These are phyloP conservation scores for Cataglyphis livida DNA, from an alignment of 2,888 invertebrate genomes.

Conservation along the genomic window DNA sequence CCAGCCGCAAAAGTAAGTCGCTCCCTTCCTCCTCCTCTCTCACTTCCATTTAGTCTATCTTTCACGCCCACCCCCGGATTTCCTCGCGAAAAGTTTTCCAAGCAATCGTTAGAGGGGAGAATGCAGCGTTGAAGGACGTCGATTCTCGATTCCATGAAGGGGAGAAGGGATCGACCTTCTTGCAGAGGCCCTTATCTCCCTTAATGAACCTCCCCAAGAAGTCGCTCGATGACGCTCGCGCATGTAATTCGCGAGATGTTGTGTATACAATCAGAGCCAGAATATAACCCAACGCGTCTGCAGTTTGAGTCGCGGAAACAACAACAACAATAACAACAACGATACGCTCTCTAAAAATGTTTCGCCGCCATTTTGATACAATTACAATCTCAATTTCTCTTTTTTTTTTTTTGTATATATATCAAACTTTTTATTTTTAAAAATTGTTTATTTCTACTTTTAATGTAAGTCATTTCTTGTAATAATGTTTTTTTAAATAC, in stretches of 20 bases:
- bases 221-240: slow-evolving; percentile 58
- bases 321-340: slow-evolving; percentile 9
- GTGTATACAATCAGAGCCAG: slow-evolving; percentile 53
- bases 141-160: slow-evolving; percentile 27
- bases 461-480: background rate
- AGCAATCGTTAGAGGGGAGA: slow-evolving; percentile 23
- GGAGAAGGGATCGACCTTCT: slow-evolving; percentile 60
- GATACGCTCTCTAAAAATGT: slow-evolving; percentile 40
- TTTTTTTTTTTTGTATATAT: background rate
- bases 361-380: slow-evolving; percentile 51
- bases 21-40: background rate
- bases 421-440: background rate
- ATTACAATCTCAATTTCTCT: slow-evolving; percentile 37
- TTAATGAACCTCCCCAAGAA: slow-evolving; percentile 63
- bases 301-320: slow-evolving; percentile 44
- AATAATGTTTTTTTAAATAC: background rate
- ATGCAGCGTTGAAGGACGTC: slow-evolving; percentile 23
- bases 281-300: slow-evolving; percentile 49
- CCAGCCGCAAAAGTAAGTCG: slow-evolving; percentile 49
- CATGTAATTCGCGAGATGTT: slow-evolving; percentile 63
- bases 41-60: slow-evolving; percentile 36
- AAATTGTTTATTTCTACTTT: background rate
- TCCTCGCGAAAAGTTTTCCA: slow-evolving; percentile 43
- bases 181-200: slow-evolving; percentile 61
- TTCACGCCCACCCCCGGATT: slow-evolving; percentile 33